Base-by-base conservation (phyloP, 1,140 invertebrate genomes). In the Heliothis virescens region DNA sequence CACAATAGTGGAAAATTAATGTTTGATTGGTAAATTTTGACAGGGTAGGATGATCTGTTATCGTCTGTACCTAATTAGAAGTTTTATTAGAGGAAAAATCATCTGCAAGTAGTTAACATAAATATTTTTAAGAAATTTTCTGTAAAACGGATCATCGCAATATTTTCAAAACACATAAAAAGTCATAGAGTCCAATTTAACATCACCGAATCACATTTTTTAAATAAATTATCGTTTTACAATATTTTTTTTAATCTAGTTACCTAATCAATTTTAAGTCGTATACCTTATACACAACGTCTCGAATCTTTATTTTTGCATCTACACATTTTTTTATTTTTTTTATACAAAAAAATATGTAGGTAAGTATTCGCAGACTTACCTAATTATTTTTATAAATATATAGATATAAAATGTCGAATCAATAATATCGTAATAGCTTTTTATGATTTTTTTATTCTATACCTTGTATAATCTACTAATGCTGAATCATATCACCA, bases 151-250 rank as follows among this genome's bases (percentile, higher is more conserved):
- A 41, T 48, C 62, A 16, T 48, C 41, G 47, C 16, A 47, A 52
- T 26, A 69, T 50, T 50, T 26, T 18, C 2, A 26, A 50, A 69
- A 48, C 16, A 67, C 16, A 13, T 13, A 26, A 29, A 69, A 62
- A 50, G 48, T 74, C 26, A 59, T 21, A 74, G 48, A 60, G 60
- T 48, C 62, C 48, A 77, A 77, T 65, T 15, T 41, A 7, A 53
- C 74, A 77, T 77, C 65, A 65, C 74, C 60, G 29, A 77, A 77
- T 77, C 53, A 41, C 48, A 77, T 34, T 52, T 26, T 15, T 48
- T 60, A 74, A 57, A 7, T 50, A 74, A 74, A 75, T 69, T 50
- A 26, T 53, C 16, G 52, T 69, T 69, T 16, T 52, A 69, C 13
- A 69, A 52, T 29, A 15, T 13, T 11, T 29, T 55, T 72, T 72